Conservation (phyloP, 2,888 invertebrate species). For the Diaprepes abbreviatus region DNA sequence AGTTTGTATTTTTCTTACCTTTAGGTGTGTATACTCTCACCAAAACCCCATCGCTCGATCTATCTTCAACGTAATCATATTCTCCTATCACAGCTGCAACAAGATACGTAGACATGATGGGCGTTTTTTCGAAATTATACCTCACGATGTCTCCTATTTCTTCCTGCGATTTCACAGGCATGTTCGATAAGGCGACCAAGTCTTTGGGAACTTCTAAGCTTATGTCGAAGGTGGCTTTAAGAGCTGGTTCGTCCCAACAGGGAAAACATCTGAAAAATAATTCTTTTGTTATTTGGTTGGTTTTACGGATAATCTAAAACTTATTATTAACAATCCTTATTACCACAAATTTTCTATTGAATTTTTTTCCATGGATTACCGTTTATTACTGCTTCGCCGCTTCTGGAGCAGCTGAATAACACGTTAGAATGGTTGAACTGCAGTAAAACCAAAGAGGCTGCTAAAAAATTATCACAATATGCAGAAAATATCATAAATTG, state of each 20-base stretch:
- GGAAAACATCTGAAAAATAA: constrained; percentile 80
- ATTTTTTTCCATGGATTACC: too few relatives aligned
- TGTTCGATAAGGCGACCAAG: constrained; percentile 92
- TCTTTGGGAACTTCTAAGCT: constrained; percentile 82
- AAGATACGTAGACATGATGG: constrained; percentile 95
- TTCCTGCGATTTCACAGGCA: constrained; percentile 74
- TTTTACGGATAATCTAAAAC: too few relatives aligned
- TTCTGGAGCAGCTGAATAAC: too few relatives aligned
- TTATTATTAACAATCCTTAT: too few relatives aligned
- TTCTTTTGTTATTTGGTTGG: too few relatives aligned
- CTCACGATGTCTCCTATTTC: constrained; percentile 53
- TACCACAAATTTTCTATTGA: too few relatives aligned
- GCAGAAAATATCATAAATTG: too few relatives aligned
- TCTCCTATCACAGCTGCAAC: constrained; percentile 96
- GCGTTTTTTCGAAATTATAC: constrained; percentile 83
- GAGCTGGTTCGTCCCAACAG: constrained; percentile 98
- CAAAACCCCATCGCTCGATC: constrained; percentile 84
- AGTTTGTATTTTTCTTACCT: constrained; percentile 71
- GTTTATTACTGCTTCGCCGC: too few relatives aligned
- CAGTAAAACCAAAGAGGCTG: too few relatives aligned
- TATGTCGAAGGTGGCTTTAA: constrained; percentile 95
- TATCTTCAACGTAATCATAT: constrained; percentile 92
- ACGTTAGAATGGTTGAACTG: too few relatives aligned
- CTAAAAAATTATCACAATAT: too few relatives aligned
- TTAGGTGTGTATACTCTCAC: constrained; percentile 90